phyloP scores from a whole-genome alignment of 64 coral and sea anemone species.

The Cladopsammia gracilis region DNA sequence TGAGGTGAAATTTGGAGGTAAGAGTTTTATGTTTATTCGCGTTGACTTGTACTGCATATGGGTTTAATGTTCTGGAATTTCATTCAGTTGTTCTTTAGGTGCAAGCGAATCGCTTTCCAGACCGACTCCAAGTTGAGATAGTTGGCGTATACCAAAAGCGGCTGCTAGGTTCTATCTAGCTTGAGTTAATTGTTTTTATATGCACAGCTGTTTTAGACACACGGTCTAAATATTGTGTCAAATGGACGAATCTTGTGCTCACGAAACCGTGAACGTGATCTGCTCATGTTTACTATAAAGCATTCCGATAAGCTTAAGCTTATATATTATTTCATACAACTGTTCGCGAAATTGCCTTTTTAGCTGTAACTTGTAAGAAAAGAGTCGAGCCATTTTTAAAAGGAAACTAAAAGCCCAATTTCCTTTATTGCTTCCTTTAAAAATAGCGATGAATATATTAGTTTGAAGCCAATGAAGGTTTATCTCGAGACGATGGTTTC shows the following conservation, averaged over 20 bases:
- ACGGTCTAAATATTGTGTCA: not conserved
- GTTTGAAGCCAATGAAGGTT: too few species aligned
- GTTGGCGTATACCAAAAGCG: not conserved
- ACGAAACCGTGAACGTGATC: not conserved
- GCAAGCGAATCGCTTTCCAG: not conserved
- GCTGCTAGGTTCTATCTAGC: not conserved
- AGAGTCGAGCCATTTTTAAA: not conserved
- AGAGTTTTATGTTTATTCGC: not conserved
- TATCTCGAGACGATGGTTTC: too few species aligned
- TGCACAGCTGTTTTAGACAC: not conserved
- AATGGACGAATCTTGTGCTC: not conserved
- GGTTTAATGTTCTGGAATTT: conserved; percentile 9
- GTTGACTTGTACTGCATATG: not conserved
- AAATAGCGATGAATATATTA: too few species aligned
- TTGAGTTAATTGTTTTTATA: not conserved
- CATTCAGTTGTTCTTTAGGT: not conserved
- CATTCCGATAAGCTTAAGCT: not conserved
- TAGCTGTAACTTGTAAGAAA: not conserved
- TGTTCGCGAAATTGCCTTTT: not conserved
- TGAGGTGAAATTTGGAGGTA: conserved; percentile 7
- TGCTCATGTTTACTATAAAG: not conserved
- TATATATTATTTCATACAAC: not conserved
- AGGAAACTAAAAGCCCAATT: not conserved
- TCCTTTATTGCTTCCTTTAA: not conserved
- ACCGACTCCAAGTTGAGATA: too few species aligned